Evolutionary conservation across 2,113 vertebrate genomes (phyloP).

Genomic region (Microtus montanus): DNA sequence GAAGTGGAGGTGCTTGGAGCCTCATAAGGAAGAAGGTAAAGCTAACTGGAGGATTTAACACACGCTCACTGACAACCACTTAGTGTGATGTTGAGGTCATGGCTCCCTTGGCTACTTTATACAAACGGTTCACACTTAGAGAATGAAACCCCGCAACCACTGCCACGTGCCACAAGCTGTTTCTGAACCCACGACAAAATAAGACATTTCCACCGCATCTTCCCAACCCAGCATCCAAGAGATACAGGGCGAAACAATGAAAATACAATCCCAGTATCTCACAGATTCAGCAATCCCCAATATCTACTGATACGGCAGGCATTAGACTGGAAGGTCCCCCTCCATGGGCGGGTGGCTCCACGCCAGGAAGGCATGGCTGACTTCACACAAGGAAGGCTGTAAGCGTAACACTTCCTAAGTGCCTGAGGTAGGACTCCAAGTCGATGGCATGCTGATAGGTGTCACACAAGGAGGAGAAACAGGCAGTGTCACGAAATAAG

Average conservation of each 20-base stretch:
- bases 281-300: slow-evolving; percentile 17
- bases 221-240: neutral
- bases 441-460: neutral
- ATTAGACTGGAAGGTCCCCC: neutral
- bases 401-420: neutral
- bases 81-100: slow-evolving; percentile 13
- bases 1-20: slow-evolving; percentile 52
- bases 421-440: neutral
- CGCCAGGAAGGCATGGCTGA: slow-evolving; percentile 1
- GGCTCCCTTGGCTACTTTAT: slow-evolving; percentile 23
- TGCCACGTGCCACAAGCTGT: slow-evolving; percentile 42
- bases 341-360: neutral
- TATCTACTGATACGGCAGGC: neutral
- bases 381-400: neutral
- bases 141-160: slow-evolving; percentile 62
- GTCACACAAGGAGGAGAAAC: neutral
- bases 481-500: neutral
- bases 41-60: slow-evolving; percentile 50
- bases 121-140: slow-evolving; percentile 62
- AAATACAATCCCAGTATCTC: neutral
- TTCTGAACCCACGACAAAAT: slow-evolving; percentile 48
- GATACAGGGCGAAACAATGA: slow-evolving; percentile 1
- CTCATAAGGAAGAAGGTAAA: slow-evolving; percentile 53
- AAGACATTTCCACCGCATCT: slow-evolving; percentile 3
- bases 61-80: slow-evolving; percentile 47